phyloP scores from a whole-genome alignment of 2,888 invertebrate species.

The Steinernema carpocapsae region DNA sequence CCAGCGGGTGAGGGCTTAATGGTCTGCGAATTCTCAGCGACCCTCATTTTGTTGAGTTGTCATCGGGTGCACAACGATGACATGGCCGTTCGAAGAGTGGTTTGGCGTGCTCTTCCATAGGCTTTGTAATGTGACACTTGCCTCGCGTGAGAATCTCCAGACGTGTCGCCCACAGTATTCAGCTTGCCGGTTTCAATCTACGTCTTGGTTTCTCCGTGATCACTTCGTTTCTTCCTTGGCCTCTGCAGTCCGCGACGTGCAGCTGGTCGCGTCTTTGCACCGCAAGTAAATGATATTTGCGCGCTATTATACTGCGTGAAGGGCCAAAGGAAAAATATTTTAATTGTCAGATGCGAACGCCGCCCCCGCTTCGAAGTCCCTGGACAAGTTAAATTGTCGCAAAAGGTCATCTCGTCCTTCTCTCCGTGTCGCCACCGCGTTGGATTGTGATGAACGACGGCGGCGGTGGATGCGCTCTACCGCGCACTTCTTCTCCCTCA shows the following conservation, averaged over 20 bases:
- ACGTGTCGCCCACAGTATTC: background rate
- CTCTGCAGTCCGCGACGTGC: background rate
- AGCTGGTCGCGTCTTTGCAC: conserved; percentile 5
- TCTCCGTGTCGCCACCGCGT: conserved; percentile 4
- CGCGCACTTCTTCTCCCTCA: conserved; percentile 23
- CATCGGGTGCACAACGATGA: conserved; percentile 24
- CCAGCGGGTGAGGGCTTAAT: conserved; percentile 29
- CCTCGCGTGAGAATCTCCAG: background rate
- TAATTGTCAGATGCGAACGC: conserved; percentile 9
- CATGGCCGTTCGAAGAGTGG: background rate
- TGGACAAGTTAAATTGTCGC: conserved; percentile 17
- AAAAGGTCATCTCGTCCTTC: conserved; percentile 23
- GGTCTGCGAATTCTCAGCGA: conserved; percentile 32
- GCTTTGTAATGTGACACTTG: conserved; percentile 32
- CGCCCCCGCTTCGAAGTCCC: conserved; percentile 1
- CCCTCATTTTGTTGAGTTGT: conserved; percentile 30
- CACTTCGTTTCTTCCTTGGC: background rate
- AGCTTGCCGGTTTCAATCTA: background rate
- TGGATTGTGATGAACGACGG: conserved; percentile 27
- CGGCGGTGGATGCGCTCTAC: background rate
- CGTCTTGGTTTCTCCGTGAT: background rate
- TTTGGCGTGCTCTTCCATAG: background rate
- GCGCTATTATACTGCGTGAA: background rate
- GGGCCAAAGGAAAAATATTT: background rate
- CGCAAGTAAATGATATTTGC: conserved; percentile 25